phyloP scores from a whole-genome alignment of 1,140 invertebrate genomes.

The Drosophila fuyamai region DNA sequence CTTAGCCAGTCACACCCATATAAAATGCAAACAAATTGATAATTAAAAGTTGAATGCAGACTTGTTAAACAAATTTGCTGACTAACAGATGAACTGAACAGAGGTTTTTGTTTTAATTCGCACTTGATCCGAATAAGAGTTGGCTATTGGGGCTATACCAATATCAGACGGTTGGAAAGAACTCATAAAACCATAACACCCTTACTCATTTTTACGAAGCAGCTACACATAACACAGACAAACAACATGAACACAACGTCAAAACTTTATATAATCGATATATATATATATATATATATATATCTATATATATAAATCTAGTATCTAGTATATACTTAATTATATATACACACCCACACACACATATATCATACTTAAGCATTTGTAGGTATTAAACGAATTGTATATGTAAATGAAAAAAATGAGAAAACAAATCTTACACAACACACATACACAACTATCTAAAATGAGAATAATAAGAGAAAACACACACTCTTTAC shows the following conservation, averaged over 20 bases:
- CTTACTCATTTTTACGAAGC: neutral
- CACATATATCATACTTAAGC: conserved; percentile 67
- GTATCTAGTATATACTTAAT: conserved; percentile 49
- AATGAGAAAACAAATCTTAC: conserved; percentile 31
- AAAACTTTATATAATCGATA: conserved; percentile 49
- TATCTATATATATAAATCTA: conserved; percentile 57
- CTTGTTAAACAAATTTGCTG: conserved; percentile 67
- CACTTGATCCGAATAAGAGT: conserved; percentile 17
- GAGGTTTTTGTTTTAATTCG: conserved; percentile 2
- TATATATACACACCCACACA: conserved; percentile 33
- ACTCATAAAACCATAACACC: neutral
- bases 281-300: conserved; percentile 46
- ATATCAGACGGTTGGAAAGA: conserved; percentile 14
- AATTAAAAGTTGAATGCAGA: conserved; percentile 21
- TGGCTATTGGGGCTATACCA: conserved; percentile 1
- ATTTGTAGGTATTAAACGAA: conserved; percentile 77
- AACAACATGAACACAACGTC: conserved; percentile 37
- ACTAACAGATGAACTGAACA: neutral
- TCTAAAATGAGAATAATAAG: conserved; percentile 54
- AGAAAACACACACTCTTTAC: conserved; percentile 53
- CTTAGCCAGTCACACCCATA: neutral
- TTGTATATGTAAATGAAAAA: conserved; percentile 76
- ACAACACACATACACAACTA: conserved; percentile 55
- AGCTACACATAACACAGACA: conserved; percentile 15
- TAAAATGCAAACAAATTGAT: neutral